Conservation (phyloP, 2,797 vertebrate genomes). For the Gorsachius magnificus region DNA sequence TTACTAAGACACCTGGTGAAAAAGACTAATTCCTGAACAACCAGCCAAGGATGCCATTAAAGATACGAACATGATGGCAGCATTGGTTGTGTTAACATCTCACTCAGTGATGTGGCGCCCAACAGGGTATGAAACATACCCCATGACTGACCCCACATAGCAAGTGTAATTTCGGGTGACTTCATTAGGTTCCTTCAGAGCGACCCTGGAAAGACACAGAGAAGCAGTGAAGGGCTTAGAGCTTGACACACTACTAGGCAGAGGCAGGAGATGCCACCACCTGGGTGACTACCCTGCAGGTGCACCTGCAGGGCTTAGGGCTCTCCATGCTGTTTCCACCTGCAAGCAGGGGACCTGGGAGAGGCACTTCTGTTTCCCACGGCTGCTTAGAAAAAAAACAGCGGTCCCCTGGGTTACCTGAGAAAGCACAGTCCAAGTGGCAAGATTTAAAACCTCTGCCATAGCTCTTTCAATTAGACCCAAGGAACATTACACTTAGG, state of each 20-base stretch:
- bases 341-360: not conserved
- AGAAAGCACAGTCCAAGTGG: not conserved
- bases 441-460: not conserved
- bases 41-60: not conserved
- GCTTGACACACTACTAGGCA: not conserved
- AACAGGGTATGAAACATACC: not conserved
- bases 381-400: not conserved
- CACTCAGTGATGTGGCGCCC: not conserved
- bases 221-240: not conserved
- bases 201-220: accelerated
- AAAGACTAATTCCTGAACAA: not conserved
- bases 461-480: not conserved
- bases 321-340: not conserved
- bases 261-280: not conserved
- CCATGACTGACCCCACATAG: not conserved
- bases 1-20: not conserved
- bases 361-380: not conserved
- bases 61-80: not conserved
- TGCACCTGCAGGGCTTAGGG: accelerated
- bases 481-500: not conserved
- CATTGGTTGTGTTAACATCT: accelerated
- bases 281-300: not conserved
- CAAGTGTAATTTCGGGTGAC: not conserved
- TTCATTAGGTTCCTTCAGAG: not conserved
- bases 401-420: not conserved